These are phyloP conservation scores for Phaedon cochleariae DNA, from an alignment of 2,888 invertebrate genomes.

Conservation along the genomic window DNA sequence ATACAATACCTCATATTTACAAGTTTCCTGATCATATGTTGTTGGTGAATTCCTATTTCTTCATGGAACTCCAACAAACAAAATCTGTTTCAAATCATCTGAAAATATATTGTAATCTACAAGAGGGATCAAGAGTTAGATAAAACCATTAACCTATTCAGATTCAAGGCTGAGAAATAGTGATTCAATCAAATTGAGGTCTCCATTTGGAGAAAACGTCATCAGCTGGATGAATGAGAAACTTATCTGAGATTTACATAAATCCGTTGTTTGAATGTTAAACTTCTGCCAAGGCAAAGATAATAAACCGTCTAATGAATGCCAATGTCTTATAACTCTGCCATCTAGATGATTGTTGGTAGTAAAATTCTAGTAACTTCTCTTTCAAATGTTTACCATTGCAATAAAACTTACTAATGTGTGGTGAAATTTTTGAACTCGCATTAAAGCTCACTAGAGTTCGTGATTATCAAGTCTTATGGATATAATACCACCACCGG, in stretches of 20 bases:
- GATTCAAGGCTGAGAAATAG: not conserved
- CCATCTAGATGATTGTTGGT: not conserved
- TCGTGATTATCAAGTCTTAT: not conserved
- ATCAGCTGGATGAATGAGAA: not conserved
- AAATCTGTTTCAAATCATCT: no score
- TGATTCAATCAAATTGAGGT: not conserved
- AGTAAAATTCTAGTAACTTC: not conserved
- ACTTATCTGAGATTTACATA: not conserved
- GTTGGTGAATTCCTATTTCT: no score
- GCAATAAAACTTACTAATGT: not conserved
- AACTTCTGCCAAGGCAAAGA: not conserved
- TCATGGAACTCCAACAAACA: no score
- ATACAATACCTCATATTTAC: no score
- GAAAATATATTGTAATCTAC: no score
- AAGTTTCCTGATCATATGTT: no score
- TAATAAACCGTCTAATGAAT: not conserved
- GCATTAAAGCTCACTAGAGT: not conserved
- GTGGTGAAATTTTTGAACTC: not conserved
- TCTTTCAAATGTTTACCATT: not conserved
- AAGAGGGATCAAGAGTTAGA: no score
- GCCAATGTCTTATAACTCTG: not conserved
- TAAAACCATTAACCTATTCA: not conserved
- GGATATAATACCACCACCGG: not conserved
- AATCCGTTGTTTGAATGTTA: not conserved
- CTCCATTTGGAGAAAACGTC: not conserved